Base-by-base conservation (phyloP, 2,888 invertebrate genomes). In the Aporophyla nigra region DNA sequence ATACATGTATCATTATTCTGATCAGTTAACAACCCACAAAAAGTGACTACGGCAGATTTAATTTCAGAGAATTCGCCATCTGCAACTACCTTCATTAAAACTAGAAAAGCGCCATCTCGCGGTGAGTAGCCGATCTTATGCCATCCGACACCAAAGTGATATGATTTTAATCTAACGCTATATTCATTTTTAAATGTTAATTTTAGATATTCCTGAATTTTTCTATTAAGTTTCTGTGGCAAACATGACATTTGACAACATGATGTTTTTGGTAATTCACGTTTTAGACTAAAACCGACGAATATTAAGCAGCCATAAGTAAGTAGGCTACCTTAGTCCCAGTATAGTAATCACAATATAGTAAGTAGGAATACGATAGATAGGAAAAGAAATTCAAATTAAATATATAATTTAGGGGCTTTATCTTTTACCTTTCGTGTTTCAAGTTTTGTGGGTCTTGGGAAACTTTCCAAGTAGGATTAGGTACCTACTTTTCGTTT, bases 71-170 rank as follows among this genome's bases (percentile, higher is more conserved):
- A 43, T 43, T n/a, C 75, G 76, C 79, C 62, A 78, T 73, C 76
- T 80, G 63, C 33, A 71, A 19, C 63, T 24, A 33, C 21, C 0
- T 9, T 19, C 14, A 71, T 51, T 21, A 24, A 40, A 68, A 43
- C 16, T n/a, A 33, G 40, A 5, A 71, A 43, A 77, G 51, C 82
- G 93, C 91, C 93, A 93, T 92, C 93, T 92, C 53, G 56, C 73
- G 91, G 86, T 49, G 91, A 93, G 91, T 93, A 93, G 93, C 84
- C 19, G 5, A 71, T 21, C n/a, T 66, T 27, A 16, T 9, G 14
- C 27, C 14, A 40, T 21, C 19, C 1, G 2, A 43, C 3, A 46
- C 0, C 14, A 21, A 51, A 65, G 6, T 43, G 21, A 19, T 21
- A 14, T 6, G n/a, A 40, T n/a, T 40, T 21, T 12, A 21, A 24